phyloP scores from a whole-genome alignment of 2,888 invertebrate genomes.

The Trachelus tabidus region DNA sequence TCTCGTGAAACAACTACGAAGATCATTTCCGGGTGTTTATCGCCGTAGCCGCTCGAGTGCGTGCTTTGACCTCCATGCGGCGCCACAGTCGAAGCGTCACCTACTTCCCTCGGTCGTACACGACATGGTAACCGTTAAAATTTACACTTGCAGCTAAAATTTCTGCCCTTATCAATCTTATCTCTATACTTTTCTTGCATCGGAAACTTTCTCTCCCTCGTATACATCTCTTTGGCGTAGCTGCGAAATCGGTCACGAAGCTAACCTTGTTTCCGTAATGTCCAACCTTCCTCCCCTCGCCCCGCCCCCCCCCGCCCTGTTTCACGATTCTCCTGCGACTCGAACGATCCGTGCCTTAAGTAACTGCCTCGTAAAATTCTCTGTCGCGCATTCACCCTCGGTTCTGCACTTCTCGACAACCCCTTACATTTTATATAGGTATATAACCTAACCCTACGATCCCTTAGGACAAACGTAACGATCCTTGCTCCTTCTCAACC shows the following conservation, averaged over 20 bases:
- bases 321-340: neutral
- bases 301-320: neutral
- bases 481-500: neutral
- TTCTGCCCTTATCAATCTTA: neutral
- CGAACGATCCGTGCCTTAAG: constrained; percentile 3
- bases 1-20: neutral
- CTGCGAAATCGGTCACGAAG: neutral
- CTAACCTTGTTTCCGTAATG: neutral
- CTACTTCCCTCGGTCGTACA: neutral
- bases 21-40: constrained; percentile 4
- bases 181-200: neutral
- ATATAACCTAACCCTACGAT: neutral
- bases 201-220: neutral
- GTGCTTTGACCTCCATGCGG: neutral
- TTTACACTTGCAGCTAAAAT: neutral
- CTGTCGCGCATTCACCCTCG: neutral
- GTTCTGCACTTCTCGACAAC: neutral
- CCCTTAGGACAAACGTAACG: neutral
- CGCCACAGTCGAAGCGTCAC: neutral
- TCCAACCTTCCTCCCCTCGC: neutral
- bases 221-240: neutral
- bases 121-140: neutral
- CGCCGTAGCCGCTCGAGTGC: neutral
- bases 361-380: constrained; percentile 4
- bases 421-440: neutral